Evolutionary conservation across 1,140 invertebrate genomes (phyloP), one percentile per base, ranked within the genome.

Genomic region (Prorops nasuta): DNA sequence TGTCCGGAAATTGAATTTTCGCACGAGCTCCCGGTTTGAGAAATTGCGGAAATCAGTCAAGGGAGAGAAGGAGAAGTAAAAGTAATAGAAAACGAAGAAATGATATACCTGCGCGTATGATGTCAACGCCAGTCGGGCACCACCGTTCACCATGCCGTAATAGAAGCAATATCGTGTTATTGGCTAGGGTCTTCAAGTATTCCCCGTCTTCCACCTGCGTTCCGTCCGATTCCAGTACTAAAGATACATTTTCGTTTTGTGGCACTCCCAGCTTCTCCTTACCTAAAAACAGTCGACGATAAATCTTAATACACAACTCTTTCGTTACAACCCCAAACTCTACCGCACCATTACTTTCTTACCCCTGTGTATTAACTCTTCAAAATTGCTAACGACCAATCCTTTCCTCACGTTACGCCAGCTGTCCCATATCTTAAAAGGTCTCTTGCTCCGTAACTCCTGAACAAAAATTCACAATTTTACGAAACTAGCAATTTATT

Each of bases 341-440:
- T 4, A 4, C 10, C 24, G 24, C 24, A 6, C 24, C 10, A 6
- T 28, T 28, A 6, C 24, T 28, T 28, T 28, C 24, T 28, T 66
- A 90, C 87, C 93, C 83, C 90, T 88, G 66, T 88, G 85, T 81
- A 94, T 84, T 68, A 97, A 81, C 80, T 97, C 94, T 77, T 92
- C 88, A 68, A 96, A 89, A 74, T 87, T 92, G 71, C 88, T 87
- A 70, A 94, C 94, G 63, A 94, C 92, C 74, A 96, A 80, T 68
- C 92, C 92, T 80, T 96, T 96, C 77, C 93, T 88, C 65, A 92
- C 85, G 80, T 87, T 92, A 81, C 94, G 84, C 82, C 90, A 92
- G 80, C 89, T 90, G 84, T 94, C 94, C 94, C 94, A 96, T 86
- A 96, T 88, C 86, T 96, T 96, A 83, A 95, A 94, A 84, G 93